Evolutionary conservation across 2,797 vertebrate species (phyloP).

Genomic region (Leptodactylus fallax): DNA sequence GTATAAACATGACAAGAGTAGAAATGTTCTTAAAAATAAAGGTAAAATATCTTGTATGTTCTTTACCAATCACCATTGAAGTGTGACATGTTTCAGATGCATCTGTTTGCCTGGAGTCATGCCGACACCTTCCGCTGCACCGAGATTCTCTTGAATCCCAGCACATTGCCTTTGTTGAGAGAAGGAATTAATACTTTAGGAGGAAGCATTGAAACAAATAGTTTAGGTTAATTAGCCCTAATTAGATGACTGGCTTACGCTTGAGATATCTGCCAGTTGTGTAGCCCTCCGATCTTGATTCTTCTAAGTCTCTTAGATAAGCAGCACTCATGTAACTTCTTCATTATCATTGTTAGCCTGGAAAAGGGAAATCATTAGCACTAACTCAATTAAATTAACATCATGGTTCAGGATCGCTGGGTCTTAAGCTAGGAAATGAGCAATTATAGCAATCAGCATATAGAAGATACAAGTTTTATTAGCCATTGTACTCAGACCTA

Average conservation of each 20-base stretch:
- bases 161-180: slow-evolving; percentile 27
- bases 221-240: slow-evolving; percentile 47
- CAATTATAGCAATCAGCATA: slow-evolving; percentile 49
- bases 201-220: slow-evolving; percentile 55
- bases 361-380: slow-evolving; percentile 60
- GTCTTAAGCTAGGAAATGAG: slow-evolving; percentile 54
- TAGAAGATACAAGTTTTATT: slow-evolving; percentile 26
- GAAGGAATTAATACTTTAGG: slow-evolving; percentile 44
- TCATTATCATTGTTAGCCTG: slow-evolving; percentile 55
- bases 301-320: slow-evolving; percentile 3
- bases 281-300: slow-evolving; percentile 18
- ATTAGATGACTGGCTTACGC: slow-evolving; percentile 53
- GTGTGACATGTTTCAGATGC: slow-evolving; percentile 23
- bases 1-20: background rate
- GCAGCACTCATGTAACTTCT: slow-evolving; percentile 37
- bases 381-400: slow-evolving; percentile 54
- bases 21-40: background rate
- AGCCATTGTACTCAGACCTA: slow-evolving; percentile 26
- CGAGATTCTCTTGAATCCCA: slow-evolving; percentile 22
- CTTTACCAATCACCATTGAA: slow-evolving; percentile 1
- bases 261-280: slow-evolving; percentile 31
- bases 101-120: slow-evolving; percentile 9
- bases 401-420: slow-evolving; percentile 32
- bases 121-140: slow-evolving; percentile 14
- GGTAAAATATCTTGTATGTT: background rate